These are phyloP conservation scores for Diaprepes abbreviatus DNA, from an alignment of 2,888 invertebrate species.

Conservation along the genomic window DNA sequence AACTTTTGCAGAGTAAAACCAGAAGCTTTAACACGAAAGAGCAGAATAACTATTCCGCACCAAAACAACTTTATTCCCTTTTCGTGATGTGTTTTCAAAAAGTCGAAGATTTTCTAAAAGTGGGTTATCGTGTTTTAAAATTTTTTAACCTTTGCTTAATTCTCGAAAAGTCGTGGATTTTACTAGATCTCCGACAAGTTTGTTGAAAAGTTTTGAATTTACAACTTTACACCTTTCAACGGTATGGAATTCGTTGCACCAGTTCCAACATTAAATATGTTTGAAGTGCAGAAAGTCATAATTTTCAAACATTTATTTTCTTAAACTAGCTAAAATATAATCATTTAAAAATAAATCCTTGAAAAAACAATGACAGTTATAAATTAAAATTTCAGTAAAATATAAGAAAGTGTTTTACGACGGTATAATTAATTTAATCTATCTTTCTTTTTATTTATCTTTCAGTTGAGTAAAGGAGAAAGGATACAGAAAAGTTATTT, in stretches of 20 bases:
- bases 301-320: too few relatives aligned
- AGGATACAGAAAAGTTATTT: too few relatives aligned
- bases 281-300: too few relatives aligned
- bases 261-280: too few relatives aligned
- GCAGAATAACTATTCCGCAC: constrained; percentile 24
- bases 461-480: too few relatives aligned
- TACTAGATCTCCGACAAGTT: constrained; percentile 13
- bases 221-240: constrained; percentile 1
- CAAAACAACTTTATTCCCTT: constrained; percentile 30
- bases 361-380: too few relatives aligned
- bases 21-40: constrained; percentile 16
- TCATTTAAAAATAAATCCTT: too few relatives aligned
- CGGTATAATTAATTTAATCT: too few relatives aligned
- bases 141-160: constrained; percentile 31
- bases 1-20: background rate
- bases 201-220: background rate
- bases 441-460: too few relatives aligned
- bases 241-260: background rate
- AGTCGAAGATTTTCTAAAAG: constrained; percentile 25
- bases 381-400: too few relatives aligned
- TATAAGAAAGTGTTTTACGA: too few relatives aligned
- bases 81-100: constrained; percentile 25
- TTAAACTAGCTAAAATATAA: too few relatives aligned
- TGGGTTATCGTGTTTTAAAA: constrained; percentile 40
- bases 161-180: constrained; percentile 21